Conservation (phyloP, 2,113 vertebrate species). For the Hydrochoerus hydrochaeris region DNA sequence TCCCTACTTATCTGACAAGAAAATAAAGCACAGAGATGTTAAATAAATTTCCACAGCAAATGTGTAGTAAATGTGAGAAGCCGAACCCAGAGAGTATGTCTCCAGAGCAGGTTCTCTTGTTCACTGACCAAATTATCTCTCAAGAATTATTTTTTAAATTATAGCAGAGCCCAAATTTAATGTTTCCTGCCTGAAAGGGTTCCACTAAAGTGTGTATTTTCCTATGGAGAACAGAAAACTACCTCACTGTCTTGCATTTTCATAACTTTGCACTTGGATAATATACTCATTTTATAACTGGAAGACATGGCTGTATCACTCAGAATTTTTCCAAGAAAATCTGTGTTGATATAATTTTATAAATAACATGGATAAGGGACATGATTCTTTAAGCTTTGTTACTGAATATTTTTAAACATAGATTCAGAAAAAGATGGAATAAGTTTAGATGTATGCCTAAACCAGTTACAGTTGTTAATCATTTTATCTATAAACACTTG, state of each 20-base stretch:
- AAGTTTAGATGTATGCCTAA: not conserved
- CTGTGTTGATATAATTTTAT: not conserved
- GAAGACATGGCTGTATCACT: not conserved
- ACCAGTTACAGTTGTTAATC: not conserved
- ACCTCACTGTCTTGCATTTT: not conserved
- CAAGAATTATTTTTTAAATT: not conserved
- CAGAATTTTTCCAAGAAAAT: conserved; percentile 18
- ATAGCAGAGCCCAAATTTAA: not conserved
- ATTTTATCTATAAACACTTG: not conserved
- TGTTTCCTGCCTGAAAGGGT: not conserved
- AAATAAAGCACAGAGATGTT: not conserved
- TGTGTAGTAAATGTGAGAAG: not conserved
- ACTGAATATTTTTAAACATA: not conserved
- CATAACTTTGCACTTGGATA: not conserved
- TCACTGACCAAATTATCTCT: not conserved
- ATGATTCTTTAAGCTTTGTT: not conserved
- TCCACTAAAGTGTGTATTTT: not conserved
- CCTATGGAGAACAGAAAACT: not conserved
- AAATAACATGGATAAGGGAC: not conserved
- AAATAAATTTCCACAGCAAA: not conserved
- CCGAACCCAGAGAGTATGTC: not conserved
- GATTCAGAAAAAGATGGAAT: not conserved
- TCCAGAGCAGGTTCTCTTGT: not conserved
- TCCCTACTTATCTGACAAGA: not conserved
- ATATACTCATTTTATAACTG: not conserved